A percentile compares a stretch with the other conserved stretches of the same genome.
These are phyloP conservation scores for Myzus persicae DNA, from an alignment of 1,140 invertebrate genomes.

Conservation along the genomic window DNA sequence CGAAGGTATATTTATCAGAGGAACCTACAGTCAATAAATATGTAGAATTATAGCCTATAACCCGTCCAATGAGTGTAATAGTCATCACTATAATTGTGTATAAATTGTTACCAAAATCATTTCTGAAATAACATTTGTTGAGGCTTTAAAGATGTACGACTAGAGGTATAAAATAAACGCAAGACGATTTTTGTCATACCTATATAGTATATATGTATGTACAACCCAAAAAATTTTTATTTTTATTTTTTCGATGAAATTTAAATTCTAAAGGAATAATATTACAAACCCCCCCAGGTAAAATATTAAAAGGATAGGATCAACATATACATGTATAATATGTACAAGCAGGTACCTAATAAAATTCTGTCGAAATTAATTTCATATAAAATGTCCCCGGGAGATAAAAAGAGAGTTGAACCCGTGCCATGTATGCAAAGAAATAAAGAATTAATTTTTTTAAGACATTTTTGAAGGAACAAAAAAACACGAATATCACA, in stretches of 20 bases:
- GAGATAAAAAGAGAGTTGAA: neutral
- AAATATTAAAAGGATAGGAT: neutral
- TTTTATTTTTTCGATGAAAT: neutral
- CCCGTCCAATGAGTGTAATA: no score
- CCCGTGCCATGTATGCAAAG: neutral
- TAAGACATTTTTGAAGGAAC: neutral
- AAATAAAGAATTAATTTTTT: neutral
- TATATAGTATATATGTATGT: neutral
- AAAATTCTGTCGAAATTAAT: neutral
- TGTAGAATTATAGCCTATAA: no score
- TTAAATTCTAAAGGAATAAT: neutral
- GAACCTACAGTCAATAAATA: no score
- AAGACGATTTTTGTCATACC: neutral
- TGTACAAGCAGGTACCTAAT: neutral
- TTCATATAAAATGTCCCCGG: neutral
- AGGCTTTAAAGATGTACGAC: neutral
- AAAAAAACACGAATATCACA: neutral
- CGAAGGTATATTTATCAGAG: no score
- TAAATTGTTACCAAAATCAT: neutral
- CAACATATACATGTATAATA: neutral
- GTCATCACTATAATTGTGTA: no score
- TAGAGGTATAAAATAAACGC: neutral
- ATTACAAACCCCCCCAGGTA: neutral
- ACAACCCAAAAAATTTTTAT: neutral
- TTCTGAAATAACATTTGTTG: neutral